A percentile compares a stretch with the other conserved stretches of the same genome.
Evolutionary conservation across 2,888 invertebrate species (phyloP).

Genomic region (Podotricha telesiphe): DNA sequence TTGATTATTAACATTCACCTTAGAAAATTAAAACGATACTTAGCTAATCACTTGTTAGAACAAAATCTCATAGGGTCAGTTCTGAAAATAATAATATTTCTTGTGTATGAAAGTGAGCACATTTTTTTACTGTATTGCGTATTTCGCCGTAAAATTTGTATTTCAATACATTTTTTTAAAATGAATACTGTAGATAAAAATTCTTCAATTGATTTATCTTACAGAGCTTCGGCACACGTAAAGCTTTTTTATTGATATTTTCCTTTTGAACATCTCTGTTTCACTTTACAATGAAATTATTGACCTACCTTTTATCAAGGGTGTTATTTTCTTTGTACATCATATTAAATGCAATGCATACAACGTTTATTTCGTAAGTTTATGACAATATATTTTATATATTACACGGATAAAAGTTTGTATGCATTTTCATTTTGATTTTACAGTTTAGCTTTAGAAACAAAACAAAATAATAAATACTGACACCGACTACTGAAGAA

Average conservation of each 20-base stretch:
- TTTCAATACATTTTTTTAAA: slow-evolving; percentile 16
- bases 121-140: slow-evolving; percentile 1
- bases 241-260: neutral
- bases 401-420: no score
- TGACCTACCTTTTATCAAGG: neutral
- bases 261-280: slow-evolving; percentile 12
- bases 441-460: slow-evolving; percentile 9
- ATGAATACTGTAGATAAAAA: slow-evolving; percentile 11
- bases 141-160: neutral
- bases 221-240: slow-evolving; percentile 9
- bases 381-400: no score
- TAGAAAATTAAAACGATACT: neutral
- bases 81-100: neutral
- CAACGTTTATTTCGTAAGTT: neutral
- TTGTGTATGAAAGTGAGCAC: neutral
- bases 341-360: neutral
- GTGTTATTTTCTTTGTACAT: neutral
- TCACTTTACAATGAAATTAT: slow-evolving; percentile 9
- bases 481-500: slow-evolving; percentile 29
- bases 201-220: slow-evolving; percentile 10
- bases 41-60: neutral
- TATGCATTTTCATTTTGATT: no score
- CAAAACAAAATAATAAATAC: slow-evolving; percentile 27
- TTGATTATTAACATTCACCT: neutral
- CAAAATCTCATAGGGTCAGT: neutral